A percentile compares a stretch with the other conserved stretches of the same genome.
Evolutionary conservation across 2,888 invertebrate species (phyloP).

Genomic region (Lydus trimaculatus): DNA sequence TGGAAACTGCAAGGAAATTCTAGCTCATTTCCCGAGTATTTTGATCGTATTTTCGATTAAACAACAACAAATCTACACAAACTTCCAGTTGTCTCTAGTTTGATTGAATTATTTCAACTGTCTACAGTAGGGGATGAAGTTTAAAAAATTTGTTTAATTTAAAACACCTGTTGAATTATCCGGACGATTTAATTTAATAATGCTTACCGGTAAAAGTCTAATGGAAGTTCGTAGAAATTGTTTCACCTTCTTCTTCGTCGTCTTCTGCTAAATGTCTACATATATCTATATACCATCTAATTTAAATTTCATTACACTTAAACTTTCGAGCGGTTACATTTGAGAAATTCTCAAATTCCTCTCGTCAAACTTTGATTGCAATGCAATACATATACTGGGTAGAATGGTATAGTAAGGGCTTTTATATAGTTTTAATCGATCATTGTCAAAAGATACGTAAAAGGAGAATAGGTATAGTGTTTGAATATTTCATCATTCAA

Average conservation of each 20-base stretch:
- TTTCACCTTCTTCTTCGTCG: neutral
- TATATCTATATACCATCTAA: neutral
- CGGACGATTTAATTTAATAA: neutral
- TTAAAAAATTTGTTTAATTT: neutral
- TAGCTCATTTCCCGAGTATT: neutral
- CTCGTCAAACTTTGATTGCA: neutral
- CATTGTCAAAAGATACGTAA: neutral
- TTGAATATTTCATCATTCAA: neutral
- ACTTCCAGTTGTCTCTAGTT: too few relatives aligned
- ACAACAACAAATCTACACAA: too few relatives aligned
- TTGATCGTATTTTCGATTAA: too few relatives aligned
- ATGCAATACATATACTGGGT: too few relatives aligned
- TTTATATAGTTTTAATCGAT: neutral
- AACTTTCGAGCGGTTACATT: neutral
- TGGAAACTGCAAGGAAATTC: neutral
- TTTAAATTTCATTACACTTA: neutral
- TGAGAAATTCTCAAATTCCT: neutral
- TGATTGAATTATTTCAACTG: neutral
- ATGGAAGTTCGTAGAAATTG: neutral
- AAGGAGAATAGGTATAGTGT: too few relatives aligned
- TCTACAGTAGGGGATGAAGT: neutral
- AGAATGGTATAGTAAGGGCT: too few relatives aligned
- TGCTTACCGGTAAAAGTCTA: neutral
- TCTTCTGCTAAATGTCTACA: too few relatives aligned
- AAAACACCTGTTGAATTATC: neutral